A percentile compares a stretch with the other conserved stretches of the same genome.
Evolutionary conservation across 2,113 vertebrate genomes (phyloP).

Genomic region (Cyrtonyx montezumae): DNA sequence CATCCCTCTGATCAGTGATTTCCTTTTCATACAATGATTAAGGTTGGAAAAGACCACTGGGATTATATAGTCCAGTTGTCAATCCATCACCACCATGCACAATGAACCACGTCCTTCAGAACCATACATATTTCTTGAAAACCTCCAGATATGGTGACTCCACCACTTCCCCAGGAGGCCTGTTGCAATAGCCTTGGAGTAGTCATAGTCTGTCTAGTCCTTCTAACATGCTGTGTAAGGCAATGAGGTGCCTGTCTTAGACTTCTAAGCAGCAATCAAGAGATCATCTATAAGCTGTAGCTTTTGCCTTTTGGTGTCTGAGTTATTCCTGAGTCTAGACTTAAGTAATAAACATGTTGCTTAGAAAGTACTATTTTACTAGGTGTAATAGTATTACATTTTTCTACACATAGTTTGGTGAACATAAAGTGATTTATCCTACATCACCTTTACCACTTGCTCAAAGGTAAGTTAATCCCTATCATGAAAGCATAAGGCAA

Average conservation of each 20-base stretch:
- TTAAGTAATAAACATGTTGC: neutral
- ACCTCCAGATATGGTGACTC: no score
- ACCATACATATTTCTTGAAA: no score
- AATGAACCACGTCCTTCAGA: no score
- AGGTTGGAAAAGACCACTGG: no score
- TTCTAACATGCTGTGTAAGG: neutral
- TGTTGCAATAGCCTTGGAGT: no score
- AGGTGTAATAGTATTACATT: neutral
- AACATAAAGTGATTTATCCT: neutral
- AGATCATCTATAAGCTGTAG: neutral
- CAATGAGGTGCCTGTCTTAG: fast-evolving
- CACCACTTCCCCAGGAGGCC: no score
- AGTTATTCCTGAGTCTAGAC: neutral
- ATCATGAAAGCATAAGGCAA: neutral
- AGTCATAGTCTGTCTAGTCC: neutral
- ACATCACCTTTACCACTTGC: neutral
- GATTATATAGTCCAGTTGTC: no score
- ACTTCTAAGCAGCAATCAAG: neutral
- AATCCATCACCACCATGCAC: no score
- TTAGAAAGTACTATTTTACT: neutral
- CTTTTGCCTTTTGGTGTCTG: neutral
- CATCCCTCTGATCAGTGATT: neutral
- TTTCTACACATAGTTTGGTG: neutral
- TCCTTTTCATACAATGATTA: no score
- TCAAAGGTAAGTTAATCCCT: constrained; percentile 1